Base-by-base conservation (phyloP, 2,113 vertebrate genomes). In the Halichoerus grypus region DNA sequence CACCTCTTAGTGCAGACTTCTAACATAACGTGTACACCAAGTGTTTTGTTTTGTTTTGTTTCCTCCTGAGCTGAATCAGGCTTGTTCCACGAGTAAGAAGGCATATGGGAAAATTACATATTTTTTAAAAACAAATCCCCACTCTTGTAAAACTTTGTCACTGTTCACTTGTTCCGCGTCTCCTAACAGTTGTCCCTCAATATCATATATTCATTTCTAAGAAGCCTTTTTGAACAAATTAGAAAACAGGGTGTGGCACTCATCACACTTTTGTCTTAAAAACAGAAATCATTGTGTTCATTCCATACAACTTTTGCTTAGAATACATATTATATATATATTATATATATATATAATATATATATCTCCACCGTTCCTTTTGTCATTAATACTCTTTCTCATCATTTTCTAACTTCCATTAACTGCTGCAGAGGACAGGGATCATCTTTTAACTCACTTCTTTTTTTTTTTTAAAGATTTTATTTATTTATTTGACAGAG, bases 331-430 rank as follows among this genome's bases (percentile, higher is more conserved):
- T 2, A 31, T 28, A 31, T 49, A 26, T 28, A 28, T 16, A 28
- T 13, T 7, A 49, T 18, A 49, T 28, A 31, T 46, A 16, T 36
- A 7, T 31, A 31, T 31, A 39, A 19, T 4, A 7, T 74, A 49
- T 51, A 31, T 19, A 65, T 51, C 7, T 28, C 26, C 15, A 14
- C 16, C 19, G 72, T 92, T 74, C 11, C n/a, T 53, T 76, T 72
- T 86, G 71, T 86, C 49, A n/a, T 91, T 81, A 87, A 42, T n/a
- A 85, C 8, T 36, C n/a, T 83, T 82, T 81, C 31, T 96, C 57
- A 74, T 42, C 22, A 24, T 86, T 49, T 61, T 72, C 49, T 46
- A n/a, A 49, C 12, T 59, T 82, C 14, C 15, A 24, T 80, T 72
- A 84, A 7, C 57, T 85, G 63, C 49, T 59, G 2, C 51, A 86